Conservation (phyloP, 2,113 vertebrate species). For the Syrmaticus mikado region DNA sequence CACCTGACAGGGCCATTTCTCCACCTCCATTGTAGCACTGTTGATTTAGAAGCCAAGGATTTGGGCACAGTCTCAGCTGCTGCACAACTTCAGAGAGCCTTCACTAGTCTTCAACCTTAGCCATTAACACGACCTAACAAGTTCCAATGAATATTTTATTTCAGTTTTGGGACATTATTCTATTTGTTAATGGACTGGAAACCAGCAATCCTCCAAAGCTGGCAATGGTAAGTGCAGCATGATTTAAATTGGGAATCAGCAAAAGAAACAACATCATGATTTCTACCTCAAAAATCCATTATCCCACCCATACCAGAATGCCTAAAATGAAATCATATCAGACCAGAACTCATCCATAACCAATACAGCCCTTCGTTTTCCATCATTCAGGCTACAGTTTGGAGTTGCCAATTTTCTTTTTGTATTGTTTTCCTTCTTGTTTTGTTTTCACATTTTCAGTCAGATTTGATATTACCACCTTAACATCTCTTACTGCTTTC, state of each 20-base stretch:
- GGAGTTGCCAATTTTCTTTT: neutral
- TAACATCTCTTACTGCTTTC: neutral
- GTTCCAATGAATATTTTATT: neutral
- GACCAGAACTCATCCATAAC: neutral
- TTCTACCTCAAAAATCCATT: neutral
- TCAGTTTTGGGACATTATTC: neutral
- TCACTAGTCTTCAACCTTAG: neutral
- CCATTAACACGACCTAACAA: neutral
- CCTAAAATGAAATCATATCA: neutral
- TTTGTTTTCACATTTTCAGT: neutral
- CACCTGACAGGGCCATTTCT: neutral
- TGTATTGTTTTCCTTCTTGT: fast-evolving
- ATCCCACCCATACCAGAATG: neutral
- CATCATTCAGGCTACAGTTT: neutral
- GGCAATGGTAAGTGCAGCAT: neutral
- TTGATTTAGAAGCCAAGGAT: neutral
- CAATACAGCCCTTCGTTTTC: fast-evolving
- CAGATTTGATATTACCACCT: neutral
- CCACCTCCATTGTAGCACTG: neutral
- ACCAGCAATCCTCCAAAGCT: neutral
- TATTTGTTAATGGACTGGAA: neutral
- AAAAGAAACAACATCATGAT: neutral
- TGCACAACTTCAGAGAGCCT: neutral
- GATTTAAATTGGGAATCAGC: neutral
- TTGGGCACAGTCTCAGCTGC: neutral